A percentile compares a stretch with the other conserved stretches of the same genome.
Conservation (phyloP, 2,888 invertebrate species). For the Lamproptera curius region DNA sequence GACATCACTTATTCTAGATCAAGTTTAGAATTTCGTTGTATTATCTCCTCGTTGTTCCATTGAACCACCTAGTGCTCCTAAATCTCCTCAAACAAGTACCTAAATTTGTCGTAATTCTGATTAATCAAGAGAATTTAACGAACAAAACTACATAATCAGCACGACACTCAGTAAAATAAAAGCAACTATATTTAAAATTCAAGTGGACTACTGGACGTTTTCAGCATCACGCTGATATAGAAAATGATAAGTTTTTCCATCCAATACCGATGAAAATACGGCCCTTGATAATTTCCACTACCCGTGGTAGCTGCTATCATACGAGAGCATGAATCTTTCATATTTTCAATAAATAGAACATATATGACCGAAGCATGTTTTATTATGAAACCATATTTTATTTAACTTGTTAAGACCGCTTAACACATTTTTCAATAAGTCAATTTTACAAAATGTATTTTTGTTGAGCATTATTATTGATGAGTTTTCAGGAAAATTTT, state of each 20-base stretch:
- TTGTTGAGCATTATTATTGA: too few relatives aligned
- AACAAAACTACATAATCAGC: constrained; percentile 1
- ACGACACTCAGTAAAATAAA: background rate
- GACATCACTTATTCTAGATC: constrained; percentile 1
- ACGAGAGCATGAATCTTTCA: too few relatives aligned
- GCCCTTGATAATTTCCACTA: background rate
- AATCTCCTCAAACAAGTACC: constrained; percentile 1
- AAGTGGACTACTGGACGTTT: constrained; percentile 1
- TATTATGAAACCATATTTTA: background rate
- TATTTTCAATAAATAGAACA: too few relatives aligned
- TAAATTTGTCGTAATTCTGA: background rate
- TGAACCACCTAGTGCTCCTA: background rate
- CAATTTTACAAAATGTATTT: too few relatives aligned
- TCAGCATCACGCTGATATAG: background rate
- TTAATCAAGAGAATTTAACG: background rate
- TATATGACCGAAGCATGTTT: background rate
- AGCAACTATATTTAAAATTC: background rate
- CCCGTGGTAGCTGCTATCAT: too few relatives aligned
- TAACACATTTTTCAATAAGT: background rate
- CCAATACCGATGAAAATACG: background rate
- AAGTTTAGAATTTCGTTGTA: background rate
- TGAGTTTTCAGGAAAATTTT: too few relatives aligned
- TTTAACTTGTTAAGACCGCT: background rate
- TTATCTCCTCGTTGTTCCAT: constrained; percentile 1
- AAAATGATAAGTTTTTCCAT: background rate